These are phyloP conservation scores for Triplophysa siluroides DNA, from an alignment of 2,113 vertebrate species.

Conservation along the genomic window DNA sequence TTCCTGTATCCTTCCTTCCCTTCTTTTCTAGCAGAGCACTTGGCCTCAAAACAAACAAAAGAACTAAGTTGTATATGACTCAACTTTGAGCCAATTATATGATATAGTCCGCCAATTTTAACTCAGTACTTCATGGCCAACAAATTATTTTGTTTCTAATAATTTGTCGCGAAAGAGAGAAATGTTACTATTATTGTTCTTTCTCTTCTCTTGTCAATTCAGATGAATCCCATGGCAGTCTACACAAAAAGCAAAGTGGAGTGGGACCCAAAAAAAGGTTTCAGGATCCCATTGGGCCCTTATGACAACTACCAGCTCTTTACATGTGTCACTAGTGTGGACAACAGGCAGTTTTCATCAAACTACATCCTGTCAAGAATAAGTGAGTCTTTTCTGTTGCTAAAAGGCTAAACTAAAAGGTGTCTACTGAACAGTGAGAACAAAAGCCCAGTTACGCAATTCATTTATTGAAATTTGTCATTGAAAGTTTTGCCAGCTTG, in stretches of 20 bases:
- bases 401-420: neutral
- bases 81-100: neutral
- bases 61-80: slow-evolving; percentile 10
- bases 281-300: slow-evolving; percentile 70
- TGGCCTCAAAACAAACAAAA: slow-evolving; percentile 66
- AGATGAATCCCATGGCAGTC: neutral
- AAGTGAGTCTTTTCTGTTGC: slow-evolving; percentile 72
- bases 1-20: slow-evolving; percentile 63
- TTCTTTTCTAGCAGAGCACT: slow-evolving; percentile 52
- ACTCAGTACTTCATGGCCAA: slow-evolving; percentile 46
- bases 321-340: slow-evolving; percentile 67
- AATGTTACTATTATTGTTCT: no score
- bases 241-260: neutral
- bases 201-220: slow-evolving; percentile 28
- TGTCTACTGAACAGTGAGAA: neutral
- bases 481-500: neutral
- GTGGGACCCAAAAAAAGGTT: slow-evolving; percentile 85
- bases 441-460: neutral
- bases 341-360: slow-evolving; percentile 55
- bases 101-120: slow-evolving; percentile 21
- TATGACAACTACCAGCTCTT: slow-evolving; percentile 58
- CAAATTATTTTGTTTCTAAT: neutral
- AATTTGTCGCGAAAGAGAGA: neutral
- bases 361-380: slow-evolving; percentile 67
- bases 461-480: neutral